phyloP scores from a whole-genome alignment of 2,113 vertebrate species.

The Planiliza haematocheilus region DNA sequence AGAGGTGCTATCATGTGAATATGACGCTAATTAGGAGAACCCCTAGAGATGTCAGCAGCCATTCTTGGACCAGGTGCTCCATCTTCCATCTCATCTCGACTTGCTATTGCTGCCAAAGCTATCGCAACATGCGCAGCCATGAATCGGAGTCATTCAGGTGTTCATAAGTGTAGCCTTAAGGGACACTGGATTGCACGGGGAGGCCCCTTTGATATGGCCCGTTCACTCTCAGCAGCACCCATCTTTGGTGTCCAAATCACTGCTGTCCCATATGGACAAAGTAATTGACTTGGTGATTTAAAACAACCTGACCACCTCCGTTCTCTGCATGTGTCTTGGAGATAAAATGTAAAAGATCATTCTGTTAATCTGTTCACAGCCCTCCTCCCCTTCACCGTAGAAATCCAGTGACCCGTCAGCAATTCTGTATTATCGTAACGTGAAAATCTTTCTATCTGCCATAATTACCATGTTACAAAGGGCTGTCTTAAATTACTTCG shows the following conservation, averaged over 20 bases:
- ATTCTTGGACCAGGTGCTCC: conserved; percentile 67
- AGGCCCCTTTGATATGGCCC: conserved; percentile 74
- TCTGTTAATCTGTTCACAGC: conserved; percentile 77
- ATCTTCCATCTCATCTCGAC: conserved; percentile 59
- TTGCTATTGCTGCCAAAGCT: conserved; percentile 49
- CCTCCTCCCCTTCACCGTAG: conserved; percentile 58
- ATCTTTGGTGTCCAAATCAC: conserved; percentile 80
- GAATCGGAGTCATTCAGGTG: conserved; percentile 78
- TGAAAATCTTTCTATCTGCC: conserved; percentile 77
- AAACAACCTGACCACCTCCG: conserved; percentile 69
- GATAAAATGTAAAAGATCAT: conserved; percentile 86
- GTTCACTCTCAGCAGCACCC: conserved; percentile 59
- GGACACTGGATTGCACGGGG: conserved; percentile 52
- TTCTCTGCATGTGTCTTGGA: conserved; percentile 75
- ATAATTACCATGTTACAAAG: conserved; percentile 79
- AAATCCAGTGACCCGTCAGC: conserved; percentile 77
- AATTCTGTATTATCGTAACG: conserved; percentile 77
- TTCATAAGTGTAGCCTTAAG: conserved; percentile 73
- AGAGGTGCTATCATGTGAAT: conserved; percentile 35
- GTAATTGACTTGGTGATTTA: conserved; percentile 84
- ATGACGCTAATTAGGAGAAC: conserved; percentile 64
- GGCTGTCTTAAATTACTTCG: conserved; percentile 70
- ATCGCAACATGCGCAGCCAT: conserved; percentile 53
- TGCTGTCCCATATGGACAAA: conserved; percentile 78
- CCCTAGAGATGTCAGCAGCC: conserved; percentile 53